Conservation (phyloP, 2,797 vertebrate species). For the Sebastes vulpes region DNA sequence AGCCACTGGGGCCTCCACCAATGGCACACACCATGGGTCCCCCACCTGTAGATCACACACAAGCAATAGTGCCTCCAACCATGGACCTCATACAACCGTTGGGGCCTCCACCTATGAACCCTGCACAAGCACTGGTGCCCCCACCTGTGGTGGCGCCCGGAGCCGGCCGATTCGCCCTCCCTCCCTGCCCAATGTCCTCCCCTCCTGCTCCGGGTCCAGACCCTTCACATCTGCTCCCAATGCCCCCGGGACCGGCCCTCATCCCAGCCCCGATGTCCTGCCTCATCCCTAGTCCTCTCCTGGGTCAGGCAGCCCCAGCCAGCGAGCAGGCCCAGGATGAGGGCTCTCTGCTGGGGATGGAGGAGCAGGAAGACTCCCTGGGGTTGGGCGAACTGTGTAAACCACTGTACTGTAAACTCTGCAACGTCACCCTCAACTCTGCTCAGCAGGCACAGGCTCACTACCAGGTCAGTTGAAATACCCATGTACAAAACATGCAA, state of each 20-base stretch:
- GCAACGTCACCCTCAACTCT: slow-evolving; percentile 98
- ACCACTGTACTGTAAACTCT: slow-evolving; percentile 98
- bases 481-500: background rate
- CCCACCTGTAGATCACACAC: slow-evolving; percentile 67
- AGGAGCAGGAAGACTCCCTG: slow-evolving; percentile 91
- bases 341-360: slow-evolving; percentile 81
- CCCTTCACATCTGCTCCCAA: slow-evolving; percentile 77
- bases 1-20: slow-evolving; percentile 65
- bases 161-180: slow-evolving; percentile 70
- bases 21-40: slow-evolving; percentile 71
- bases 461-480: slow-evolving; percentile 91
- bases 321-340: slow-evolving; percentile 88
- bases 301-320: slow-evolving; percentile 74
- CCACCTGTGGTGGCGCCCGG: slow-evolving; percentile 69
- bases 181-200: slow-evolving; percentile 73
- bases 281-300: slow-evolving; percentile 56
- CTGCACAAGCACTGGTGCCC: slow-evolving; percentile 61
- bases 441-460: slow-evolving; percentile 98
- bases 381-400: slow-evolving; percentile 97
- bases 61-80: slow-evolving; percentile 68
- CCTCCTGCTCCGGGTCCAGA: slow-evolving; percentile 79
- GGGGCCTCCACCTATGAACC: slow-evolving; percentile 64
- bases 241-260: slow-evolving; percentile 47
- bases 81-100: slow-evolving; percentile 69
- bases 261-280: slow-evolving; percentile 49